phyloP scores from a whole-genome alignment of 1,140 invertebrate genomes.

The Macrosteles quadrilineatus region DNA sequence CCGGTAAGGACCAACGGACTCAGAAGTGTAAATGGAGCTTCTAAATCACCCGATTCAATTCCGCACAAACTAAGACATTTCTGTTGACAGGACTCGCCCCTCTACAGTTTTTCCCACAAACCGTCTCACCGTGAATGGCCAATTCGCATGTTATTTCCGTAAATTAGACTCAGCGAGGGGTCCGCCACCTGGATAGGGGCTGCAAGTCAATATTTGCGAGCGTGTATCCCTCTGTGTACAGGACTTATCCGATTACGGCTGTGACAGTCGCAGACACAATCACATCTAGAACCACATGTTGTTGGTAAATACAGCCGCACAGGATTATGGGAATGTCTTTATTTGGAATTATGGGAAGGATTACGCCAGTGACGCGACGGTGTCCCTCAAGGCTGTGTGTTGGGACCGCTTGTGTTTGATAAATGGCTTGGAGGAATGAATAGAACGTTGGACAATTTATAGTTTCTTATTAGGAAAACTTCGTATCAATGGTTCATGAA shows the following conservation, averaged over 20 bases:
- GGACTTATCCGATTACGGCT: no score
- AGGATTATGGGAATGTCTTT: constrained; percentile 7
- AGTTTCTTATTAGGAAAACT: no score
- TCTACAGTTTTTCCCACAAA: constrained; percentile 5
- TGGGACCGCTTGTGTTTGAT: no score
- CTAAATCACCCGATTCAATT: constrained; percentile 9
- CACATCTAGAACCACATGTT: not conserved
- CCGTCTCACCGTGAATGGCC: constrained; percentile 17
- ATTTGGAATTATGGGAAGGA: not conserved
- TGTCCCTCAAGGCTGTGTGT: no score
- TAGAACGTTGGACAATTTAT: no score
- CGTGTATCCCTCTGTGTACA: not conserved
- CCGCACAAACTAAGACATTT: not conserved
- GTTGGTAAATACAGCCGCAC: constrained; percentile 1
- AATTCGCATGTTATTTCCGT: constrained; percentile 26
- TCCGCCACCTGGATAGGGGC: not conserved
- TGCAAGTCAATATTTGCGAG: not conserved
- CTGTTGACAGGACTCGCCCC: constrained; percentile 13
- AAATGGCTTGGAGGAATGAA: no score
- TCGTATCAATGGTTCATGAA: no score
- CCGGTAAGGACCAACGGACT: no score
- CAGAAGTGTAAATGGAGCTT: no score
- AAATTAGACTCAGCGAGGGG: not conserved
- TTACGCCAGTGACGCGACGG: no score
- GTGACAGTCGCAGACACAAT: no score